A percentile compares a stretch with the other conserved stretches of the same genome.
phyloP scores from a whole-genome alignment of 2,888 invertebrate genomes.

The Troides helena region DNA sequence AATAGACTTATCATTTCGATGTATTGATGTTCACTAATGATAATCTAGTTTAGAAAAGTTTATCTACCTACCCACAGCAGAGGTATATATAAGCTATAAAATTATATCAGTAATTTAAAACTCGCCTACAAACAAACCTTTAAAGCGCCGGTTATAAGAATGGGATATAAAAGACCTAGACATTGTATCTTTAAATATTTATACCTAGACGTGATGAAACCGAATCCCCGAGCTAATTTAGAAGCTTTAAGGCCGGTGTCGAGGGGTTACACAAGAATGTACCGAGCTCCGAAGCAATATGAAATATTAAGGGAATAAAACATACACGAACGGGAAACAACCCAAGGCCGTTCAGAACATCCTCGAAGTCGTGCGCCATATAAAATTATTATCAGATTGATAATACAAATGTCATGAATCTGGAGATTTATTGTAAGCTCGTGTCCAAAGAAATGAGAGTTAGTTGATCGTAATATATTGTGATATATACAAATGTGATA shows the following conservation, averaged over 20 bases:
- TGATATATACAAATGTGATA: slow-evolving; percentile 1
- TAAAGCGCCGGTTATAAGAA: not conserved
- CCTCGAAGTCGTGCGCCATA: slow-evolving; percentile 20
- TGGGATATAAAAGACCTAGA: slow-evolving; percentile 3
- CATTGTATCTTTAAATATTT: slow-evolving; percentile 24
- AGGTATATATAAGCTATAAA: too few species aligned
- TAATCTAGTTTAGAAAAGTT: too few species aligned
- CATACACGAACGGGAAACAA: slow-evolving; percentile 19
- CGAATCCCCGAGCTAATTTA: slow-evolving; percentile 27
- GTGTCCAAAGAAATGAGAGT: slow-evolving; percentile 16
- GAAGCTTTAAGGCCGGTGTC: slow-evolving; percentile 25
- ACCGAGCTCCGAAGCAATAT: slow-evolving; percentile 21
- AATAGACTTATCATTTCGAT: too few species aligned
- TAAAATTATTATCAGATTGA: slow-evolving; percentile 23
- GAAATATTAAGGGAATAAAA: slow-evolving; percentile 19
- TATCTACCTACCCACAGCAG: too few species aligned
- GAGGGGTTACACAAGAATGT: slow-evolving; percentile 24
- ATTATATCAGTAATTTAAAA: too few species aligned
- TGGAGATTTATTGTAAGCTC: slow-evolving; percentile 20
- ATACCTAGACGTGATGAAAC: slow-evolving; percentile 10
- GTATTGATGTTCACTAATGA: too few species aligned
- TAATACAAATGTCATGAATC: slow-evolving; percentile 17
- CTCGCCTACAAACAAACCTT: not conserved
- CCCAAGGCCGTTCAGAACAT: slow-evolving; percentile 24
- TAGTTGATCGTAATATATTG: slow-evolving; percentile 19